A percentile compares a stretch with the other conserved stretches of the same genome.
Conservation (phyloP, 1,140 invertebrate species). For the Plectus sambesii region DNA sequence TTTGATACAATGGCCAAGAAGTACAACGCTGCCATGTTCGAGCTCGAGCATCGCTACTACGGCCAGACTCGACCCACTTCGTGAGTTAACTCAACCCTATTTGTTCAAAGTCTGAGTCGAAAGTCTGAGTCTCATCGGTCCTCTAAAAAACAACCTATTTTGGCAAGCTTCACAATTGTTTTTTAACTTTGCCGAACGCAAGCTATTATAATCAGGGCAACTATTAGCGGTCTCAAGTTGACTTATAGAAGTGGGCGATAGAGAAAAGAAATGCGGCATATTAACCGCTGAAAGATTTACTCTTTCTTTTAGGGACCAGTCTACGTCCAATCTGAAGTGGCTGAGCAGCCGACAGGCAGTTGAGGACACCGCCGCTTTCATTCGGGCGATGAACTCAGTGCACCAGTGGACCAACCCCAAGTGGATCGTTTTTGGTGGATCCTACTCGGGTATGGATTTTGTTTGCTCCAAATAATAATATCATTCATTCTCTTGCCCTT, state of each 20-base stretch:
- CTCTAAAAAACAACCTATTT: too few relatives aligned
- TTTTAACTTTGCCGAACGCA: too few relatives aligned
- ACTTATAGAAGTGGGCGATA: too few relatives aligned
- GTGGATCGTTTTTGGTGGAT: conserved; percentile 26
- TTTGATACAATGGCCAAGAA: conserved; percentile 22
- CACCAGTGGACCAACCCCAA: conserved; percentile 13
- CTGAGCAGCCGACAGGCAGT: conserved; percentile 18
- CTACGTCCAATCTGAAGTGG: conserved; percentile 18
- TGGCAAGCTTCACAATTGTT: too few relatives aligned
- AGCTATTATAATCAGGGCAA: too few relatives aligned
- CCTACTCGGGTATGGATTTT: conserved; percentile 21
- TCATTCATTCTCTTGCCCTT: too few relatives aligned
- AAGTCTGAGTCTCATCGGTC: too few relatives aligned
- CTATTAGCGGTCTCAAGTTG: too few relatives aligned
- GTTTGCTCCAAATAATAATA: too few relatives aligned
- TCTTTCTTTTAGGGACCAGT: conserved; percentile 24
- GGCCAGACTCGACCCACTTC: conserved; percentile 15
- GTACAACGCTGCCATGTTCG: conserved; percentile 14
- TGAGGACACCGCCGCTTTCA: conserved; percentile 22
- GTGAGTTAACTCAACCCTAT: conserved; percentile 3
- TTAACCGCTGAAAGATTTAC: too few relatives aligned
- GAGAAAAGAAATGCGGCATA: too few relatives aligned
- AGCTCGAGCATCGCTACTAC: conserved; percentile 22
- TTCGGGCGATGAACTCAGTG: conserved; percentile 1
- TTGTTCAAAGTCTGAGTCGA: not conserved